Conservation (phyloP, 2,888 invertebrate species). For the Apoda limacodes region DNA sequence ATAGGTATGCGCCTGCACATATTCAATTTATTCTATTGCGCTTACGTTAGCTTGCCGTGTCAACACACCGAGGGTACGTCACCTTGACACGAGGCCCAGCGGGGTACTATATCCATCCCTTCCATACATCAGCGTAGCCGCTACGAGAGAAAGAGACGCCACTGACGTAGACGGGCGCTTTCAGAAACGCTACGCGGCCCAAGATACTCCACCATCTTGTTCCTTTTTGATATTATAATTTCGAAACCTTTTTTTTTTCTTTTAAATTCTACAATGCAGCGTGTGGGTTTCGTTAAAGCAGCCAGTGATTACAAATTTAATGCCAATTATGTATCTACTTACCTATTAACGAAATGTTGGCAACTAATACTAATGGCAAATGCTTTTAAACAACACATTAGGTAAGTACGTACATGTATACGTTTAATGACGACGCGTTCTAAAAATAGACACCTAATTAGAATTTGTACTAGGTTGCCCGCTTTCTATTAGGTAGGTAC, state of each 20-base stretch:
- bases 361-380: too few species aligned
- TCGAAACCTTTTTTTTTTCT: conserved; percentile 22
- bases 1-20: too few species aligned
- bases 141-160: conserved; percentile 34
- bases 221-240: conserved; percentile 47
- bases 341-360: too few species aligned
- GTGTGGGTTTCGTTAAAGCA: conserved; percentile 17
- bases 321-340: too few species aligned
- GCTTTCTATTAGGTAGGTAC: too few species aligned
- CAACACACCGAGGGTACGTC: conserved; percentile 51
- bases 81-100: conserved; percentile 61
- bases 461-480: too few species aligned
- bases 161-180: conserved; percentile 59
- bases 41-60: conserved; percentile 29
- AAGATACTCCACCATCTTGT: conserved; percentile 53
- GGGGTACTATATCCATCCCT: conserved; percentile 39
- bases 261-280: conserved; percentile 10
- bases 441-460: too few species aligned
- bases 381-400: too few species aligned
- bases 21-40: too few species aligned
- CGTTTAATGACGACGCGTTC: too few species aligned
- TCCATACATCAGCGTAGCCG: conserved; percentile 37
- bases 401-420: too few species aligned
- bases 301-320: too few species aligned
- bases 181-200: conserved; percentile 62